Evolutionary conservation across 2,797 vertebrate species (phyloP).

Genomic region (Potorous gilbertii): DNA sequence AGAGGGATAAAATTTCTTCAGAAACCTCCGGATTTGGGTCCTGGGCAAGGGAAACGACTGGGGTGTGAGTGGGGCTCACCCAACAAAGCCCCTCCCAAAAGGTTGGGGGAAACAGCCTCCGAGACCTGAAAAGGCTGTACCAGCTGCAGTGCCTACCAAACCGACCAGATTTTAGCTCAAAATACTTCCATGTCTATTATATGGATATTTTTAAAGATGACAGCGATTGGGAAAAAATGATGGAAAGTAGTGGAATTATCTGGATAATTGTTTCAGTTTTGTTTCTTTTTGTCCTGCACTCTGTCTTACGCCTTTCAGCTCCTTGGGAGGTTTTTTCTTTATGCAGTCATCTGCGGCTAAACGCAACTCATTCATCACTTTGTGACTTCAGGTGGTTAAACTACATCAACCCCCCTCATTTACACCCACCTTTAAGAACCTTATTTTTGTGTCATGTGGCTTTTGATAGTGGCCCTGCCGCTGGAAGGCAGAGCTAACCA

Average conservation of each 20-base stretch:
- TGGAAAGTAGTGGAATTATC: neutral
- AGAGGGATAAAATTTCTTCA: neutral
- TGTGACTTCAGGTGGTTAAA: no score
- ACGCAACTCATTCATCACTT: neutral
- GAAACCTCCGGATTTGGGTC: neutral
- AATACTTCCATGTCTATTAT: neutral
- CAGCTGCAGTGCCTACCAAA: neutral
- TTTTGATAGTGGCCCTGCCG: no score
- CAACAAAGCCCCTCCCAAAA: neutral
- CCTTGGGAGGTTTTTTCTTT: neutral
- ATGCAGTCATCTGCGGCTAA: neutral
- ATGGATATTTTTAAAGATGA: neutral
- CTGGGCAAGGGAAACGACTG: fast-evolving
- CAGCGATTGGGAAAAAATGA: neutral
- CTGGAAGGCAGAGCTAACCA: no score
- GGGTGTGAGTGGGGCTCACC: no score
- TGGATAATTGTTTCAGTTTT: neutral
- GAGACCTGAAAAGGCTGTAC: neutral
- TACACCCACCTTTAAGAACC: no score
- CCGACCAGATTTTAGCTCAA: neutral
- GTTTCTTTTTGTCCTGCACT: neutral
- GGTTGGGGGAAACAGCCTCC: neutral
- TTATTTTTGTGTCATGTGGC: no score
- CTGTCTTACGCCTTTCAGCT: neutral
- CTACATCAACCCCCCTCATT: no score